A percentile compares a stretch with the other conserved stretches of the same genome.
Evolutionary conservation across 2,113 vertebrate species (phyloP).

Genomic region (Galemys pyrenaicus): DNA sequence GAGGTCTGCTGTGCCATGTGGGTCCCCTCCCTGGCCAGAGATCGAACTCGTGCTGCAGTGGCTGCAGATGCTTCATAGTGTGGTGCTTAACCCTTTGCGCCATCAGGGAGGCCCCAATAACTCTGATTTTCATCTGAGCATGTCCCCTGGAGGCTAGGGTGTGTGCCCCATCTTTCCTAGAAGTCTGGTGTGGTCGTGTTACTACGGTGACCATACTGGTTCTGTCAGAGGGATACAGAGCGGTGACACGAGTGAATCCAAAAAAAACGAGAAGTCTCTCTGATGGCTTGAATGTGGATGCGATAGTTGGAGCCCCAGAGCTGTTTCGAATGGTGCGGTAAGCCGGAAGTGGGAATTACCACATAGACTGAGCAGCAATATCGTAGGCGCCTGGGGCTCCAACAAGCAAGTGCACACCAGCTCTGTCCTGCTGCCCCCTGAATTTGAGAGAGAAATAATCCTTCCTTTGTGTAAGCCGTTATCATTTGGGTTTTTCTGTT

Average conservation of each 20-base stretch:
- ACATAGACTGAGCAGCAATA: background rate
- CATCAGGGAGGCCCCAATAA: background rate
- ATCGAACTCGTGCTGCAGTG: no score
- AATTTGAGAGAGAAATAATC: background rate
- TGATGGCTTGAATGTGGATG: background rate
- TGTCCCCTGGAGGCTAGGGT: background rate
- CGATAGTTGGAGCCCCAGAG: background rate
- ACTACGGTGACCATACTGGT: background rate
- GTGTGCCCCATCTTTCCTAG: background rate
- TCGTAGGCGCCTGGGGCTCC: background rate
- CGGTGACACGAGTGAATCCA: background rate
- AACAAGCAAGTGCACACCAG: background rate
- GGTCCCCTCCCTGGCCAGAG: no score
- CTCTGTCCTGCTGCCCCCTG: background rate
- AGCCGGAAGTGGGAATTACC: background rate
- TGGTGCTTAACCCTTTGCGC: no score
- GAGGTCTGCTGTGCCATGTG: no score
- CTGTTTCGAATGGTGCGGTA: background rate
- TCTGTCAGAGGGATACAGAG: background rate
- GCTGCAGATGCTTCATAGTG: no score
- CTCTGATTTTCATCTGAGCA: background rate
- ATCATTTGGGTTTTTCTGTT: background rate
- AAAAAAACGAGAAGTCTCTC: background rate
- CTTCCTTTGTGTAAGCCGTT: background rate
- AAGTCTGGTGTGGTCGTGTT: background rate